Base-by-base conservation (phyloP, 2,888 invertebrate genomes). In the Melinopterus prodromus region DNA sequence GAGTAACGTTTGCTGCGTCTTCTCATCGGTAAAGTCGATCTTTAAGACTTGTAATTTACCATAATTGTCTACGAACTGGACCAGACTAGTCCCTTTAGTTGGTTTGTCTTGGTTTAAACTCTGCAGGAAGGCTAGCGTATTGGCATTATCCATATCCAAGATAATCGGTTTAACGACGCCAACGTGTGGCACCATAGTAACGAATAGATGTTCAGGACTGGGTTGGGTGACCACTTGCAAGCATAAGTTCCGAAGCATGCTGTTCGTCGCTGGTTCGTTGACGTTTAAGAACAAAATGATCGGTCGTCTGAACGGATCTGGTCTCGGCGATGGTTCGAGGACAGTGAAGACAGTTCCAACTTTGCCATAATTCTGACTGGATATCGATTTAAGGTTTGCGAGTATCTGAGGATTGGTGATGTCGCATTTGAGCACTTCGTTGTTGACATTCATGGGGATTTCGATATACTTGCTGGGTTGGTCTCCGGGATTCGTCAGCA, bases 1-100 rank as follows among this genome's bases (percentile, higher is more conserved):
- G 6, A 2, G 1, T 2, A 72, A 7, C 6, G 36, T 6, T 7
- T 14, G 14, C 16, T 72, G 15, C 5, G 72, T 72, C 4, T 26
- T 15, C n/a, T 72, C 35, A 26, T 72, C 72, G 6, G 26, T 26
- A 7, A 72, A 72, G 16, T 72, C 72, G 16, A 72, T 36, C 72
- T 36, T 72, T 6, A 16, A 6, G 3, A 72, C 26, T 72, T 72
- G 16, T 12, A 72, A 72, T 14, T 72, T 26, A 26, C 72, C 72
- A 26, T 72, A 6, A 16, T 26, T 6, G 16, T 72, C 72, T 3
- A 16, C 36, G 6, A 4, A 72, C 16, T 72, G 72, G 36, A 72
- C 36, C 6, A 72, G 36, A 72, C 16, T 72, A 53, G 53, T 53
- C 5, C 9, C 12, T 12, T 53, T 53, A 53, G 53, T 71, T 71